Base-by-base conservation (phyloP, 2,888 invertebrate genomes). In the Smittia aterrima region DNA sequence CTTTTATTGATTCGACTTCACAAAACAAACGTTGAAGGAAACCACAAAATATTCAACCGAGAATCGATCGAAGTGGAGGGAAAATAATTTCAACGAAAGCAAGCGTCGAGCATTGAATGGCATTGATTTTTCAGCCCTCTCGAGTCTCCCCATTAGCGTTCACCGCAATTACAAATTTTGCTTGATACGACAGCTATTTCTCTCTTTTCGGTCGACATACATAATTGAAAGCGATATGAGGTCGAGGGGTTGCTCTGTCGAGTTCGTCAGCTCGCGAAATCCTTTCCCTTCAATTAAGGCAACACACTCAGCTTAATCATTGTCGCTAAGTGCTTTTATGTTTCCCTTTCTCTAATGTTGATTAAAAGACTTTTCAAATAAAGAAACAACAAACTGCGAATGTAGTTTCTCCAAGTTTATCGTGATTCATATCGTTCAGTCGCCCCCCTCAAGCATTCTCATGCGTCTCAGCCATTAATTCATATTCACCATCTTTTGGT, bases 161-260 rank as follows among this genome's bases (percentile, higher is more conserved):
- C 18, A 7, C 67, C 67, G n/a, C 67, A 67, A 32, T 32, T 40
- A 67, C 40, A 67, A 67, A 38, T 38, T 66, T 32, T 13, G 13
- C 11, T 38, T 66, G 38, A 22, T 40, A 32, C 40, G 38, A 40
- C 67, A 16, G 47, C 47, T 2, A n/a, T 47, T 47, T 47, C 11
- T n/a, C n/a, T 16, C n/a, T 47, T 16, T 47, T 16, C 11, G 47
- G 47, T 16, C 16, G 47, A 16, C 67, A 16, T 66, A 18, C 38
- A 22, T 67, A 67, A 67, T 67, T 67, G 67, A 40, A 67, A 67
- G 67, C 67, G 67, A 67, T 67, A 67, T 32, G 67, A 41, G 1
- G 41, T 41, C 41, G n/a, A 41, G n/a, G 11, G 4, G n/a, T n/a
- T 1, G 11, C n/a, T 41, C 41, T 41, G 11, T 41, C 41, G 41